Percentiles rank a stretch among this genome's conserved stretches.
Conservation (phyloP, 2,113 vertebrate species). For the Solenodon paradoxus region DNA sequence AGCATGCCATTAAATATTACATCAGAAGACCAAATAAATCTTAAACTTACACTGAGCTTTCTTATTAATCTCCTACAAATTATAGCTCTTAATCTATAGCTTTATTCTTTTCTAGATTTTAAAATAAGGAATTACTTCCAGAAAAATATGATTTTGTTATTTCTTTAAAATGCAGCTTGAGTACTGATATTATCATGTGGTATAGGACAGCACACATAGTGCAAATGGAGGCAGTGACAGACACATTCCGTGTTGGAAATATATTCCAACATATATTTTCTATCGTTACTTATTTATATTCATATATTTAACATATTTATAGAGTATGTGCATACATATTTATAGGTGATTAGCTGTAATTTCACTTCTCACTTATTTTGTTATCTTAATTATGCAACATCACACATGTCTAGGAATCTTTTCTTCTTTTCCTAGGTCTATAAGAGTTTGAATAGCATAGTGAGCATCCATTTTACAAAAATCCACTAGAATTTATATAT, state of each 20-base stretch:
- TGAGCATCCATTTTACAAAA: not conserved
- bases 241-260: not conserved
- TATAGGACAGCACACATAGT: not conserved
- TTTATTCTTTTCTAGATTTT: no score
- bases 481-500: not conserved
- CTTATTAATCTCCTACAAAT: not conserved
- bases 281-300: no score
- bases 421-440: not conserved
- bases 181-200: not conserved
- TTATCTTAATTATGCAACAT: not conserved
- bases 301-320: no score
- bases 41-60: not conserved
- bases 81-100: not conserved
- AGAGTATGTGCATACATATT: not conserved
- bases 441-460: not conserved
- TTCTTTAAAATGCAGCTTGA: not conserved
- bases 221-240: rapidly evolving
- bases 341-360: not conserved
- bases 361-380: not conserved
- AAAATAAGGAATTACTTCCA: not conserved
- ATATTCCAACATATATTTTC: no score
- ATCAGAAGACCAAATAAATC: no score
- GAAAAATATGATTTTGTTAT: not conserved
- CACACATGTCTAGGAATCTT: not conserved
- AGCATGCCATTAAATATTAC: not conserved